Evolutionary conservation across 2,113 vertebrate genomes (phyloP).

Genomic region (Sisor rabdophorus): DNA sequence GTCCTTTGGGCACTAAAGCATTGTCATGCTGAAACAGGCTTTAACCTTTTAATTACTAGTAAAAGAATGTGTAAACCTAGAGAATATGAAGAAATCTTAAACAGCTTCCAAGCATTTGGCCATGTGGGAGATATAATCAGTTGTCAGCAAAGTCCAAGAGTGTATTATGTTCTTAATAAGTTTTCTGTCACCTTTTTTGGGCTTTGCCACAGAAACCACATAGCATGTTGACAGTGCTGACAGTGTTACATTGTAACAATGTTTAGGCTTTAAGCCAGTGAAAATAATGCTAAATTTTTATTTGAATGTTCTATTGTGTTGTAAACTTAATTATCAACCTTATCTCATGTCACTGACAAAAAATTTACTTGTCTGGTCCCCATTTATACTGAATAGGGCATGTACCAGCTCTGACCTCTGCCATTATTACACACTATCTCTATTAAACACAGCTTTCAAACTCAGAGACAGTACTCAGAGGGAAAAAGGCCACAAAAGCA

Average conservation of each 20-base stretch:
- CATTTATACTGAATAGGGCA: neutral
- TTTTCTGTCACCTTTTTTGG: slow-evolving; percentile 8
- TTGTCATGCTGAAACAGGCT: neutral
- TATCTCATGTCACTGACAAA: neutral
- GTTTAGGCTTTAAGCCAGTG: slow-evolving; percentile 13
- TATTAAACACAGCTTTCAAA: neutral
- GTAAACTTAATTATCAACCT: slow-evolving; percentile 17
- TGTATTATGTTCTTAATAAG: neutral
- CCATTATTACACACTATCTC: slow-evolving; percentile 19
- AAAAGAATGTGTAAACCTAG: neutral
- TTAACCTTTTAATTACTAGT: neutral
- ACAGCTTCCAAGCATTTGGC: neutral
- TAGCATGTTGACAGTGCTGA: neutral
- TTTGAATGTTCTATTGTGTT: slow-evolving; percentile 5
- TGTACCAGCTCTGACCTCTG: slow-evolving; percentile 16
- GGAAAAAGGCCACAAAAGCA: neutral
- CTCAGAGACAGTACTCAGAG: neutral
- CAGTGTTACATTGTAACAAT: neutral
- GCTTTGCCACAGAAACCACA: slow-evolving; percentile 6
- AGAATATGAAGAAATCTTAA: neutral
- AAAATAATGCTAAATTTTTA: neutral
- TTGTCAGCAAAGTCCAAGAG: neutral
- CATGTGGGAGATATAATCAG: neutral
- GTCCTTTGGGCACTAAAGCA: neutral
- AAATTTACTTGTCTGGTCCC: neutral